phyloP scores from a whole-genome alignment of 1,140 invertebrate species.

The Temnothorax curvispinosus region DNA sequence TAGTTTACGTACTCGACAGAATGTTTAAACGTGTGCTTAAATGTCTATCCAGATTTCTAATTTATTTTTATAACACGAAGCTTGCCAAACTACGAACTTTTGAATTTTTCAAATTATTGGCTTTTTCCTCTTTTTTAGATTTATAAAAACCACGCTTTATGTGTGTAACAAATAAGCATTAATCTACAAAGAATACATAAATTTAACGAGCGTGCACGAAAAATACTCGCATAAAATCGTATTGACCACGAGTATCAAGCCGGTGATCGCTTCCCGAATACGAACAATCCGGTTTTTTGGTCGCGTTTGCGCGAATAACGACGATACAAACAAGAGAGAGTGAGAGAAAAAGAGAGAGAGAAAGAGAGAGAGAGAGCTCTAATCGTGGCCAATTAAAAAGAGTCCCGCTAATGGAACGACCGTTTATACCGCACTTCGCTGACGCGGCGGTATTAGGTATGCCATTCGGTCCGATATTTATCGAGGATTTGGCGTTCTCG shows the following conservation, averaged over 20 bases:
- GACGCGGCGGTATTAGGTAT: conserved; percentile 56
- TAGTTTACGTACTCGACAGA: neutral
- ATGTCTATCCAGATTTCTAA: neutral
- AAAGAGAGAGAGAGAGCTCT: neutral
- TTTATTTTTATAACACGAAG: neutral
- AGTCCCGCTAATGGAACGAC: conserved; percentile 55
- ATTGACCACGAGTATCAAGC: neutral
- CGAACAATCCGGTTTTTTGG: conserved; percentile 30
- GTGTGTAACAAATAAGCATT: neutral
- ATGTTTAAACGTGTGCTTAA: neutral
- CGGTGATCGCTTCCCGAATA: neutral
- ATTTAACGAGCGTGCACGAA: neutral
- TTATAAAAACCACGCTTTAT: neutral
- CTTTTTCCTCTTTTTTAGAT: neutral
- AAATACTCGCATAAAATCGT: conserved; percentile 4
- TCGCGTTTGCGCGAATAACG: conserved; percentile 10
- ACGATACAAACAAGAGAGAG: conserved; percentile 33
- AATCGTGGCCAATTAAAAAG: conserved; percentile 58
- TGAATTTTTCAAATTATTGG: neutral
- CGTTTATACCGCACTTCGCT: conserved; percentile 58
- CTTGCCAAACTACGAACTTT: neutral
- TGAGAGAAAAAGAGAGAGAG: neutral
- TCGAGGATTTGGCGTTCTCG: conserved; percentile 37
- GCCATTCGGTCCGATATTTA: conserved; percentile 55
- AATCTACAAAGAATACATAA: neutral